phyloP scores from a whole-genome alignment of 2,113 vertebrate species.

The Thymallus thymallus region DNA sequence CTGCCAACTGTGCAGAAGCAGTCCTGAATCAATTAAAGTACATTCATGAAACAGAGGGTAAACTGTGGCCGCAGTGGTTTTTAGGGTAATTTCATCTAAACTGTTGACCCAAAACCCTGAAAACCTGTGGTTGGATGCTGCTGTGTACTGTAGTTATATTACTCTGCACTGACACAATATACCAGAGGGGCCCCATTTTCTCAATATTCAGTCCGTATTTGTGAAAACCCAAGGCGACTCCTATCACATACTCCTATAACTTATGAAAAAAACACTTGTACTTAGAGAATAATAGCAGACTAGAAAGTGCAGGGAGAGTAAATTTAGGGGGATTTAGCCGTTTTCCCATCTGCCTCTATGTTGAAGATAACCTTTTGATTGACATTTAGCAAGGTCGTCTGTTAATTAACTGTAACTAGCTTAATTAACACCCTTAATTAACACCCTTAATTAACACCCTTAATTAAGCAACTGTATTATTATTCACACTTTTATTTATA shows the following conservation, averaged over 20 bases:
- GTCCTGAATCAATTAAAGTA: conserved; percentile 68
- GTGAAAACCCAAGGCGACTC: background rate
- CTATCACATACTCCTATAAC: background rate
- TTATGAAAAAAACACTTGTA: background rate
- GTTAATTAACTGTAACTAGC: conserved; percentile 65
- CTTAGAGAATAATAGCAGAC: background rate
- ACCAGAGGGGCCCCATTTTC: conserved; percentile 10
- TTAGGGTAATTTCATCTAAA: conserved; percentile 60
- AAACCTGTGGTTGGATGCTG: conserved; percentile 42
- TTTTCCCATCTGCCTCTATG: conserved; percentile 28
- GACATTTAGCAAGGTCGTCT: conserved; percentile 66
- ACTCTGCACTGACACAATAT: conserved; percentile 29
- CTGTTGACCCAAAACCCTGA: conserved; percentile 36
- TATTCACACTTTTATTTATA: conserved; percentile 55
- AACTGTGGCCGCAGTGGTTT: conserved; percentile 27
- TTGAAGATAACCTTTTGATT: conserved; percentile 63
- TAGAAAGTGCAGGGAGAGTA: background rate
- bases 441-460: conserved; percentile 65
- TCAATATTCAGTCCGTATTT: background rate
- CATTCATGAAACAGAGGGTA: conserved; percentile 68
- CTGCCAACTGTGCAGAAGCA: conserved; percentile 67
- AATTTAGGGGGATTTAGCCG: background rate
- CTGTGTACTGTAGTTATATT: conserved; percentile 34
- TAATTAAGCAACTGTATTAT: conserved; percentile 54
- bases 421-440: conserved; percentile 67